These are phyloP conservation scores for Pteromalus puparum DNA, from an alignment of 1,140 invertebrate genomes.

Conservation along the genomic window DNA sequence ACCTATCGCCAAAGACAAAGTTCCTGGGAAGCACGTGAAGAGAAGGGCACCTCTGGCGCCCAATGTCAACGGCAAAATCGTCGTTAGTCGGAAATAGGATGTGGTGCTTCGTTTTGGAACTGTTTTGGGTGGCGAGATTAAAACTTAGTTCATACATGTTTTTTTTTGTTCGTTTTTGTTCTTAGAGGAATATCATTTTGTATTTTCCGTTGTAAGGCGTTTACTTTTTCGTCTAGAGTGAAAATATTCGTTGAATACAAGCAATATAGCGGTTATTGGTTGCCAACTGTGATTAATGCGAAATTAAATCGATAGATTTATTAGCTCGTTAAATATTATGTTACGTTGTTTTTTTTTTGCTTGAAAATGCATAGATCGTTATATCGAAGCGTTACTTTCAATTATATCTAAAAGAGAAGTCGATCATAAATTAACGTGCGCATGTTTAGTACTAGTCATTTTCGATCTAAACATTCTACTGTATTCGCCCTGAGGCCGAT, in stretches of 20 bases:
- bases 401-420: constrained; percentile 7
- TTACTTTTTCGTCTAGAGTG: neutral
- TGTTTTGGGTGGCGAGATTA: neutral
- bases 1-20: constrained; percentile 56
- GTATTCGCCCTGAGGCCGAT: neutral
- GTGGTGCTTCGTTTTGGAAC: neutral
- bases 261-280: constrained; percentile 3
- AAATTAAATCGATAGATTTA: neutral
- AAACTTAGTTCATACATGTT: neutral
- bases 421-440: constrained; percentile 36
- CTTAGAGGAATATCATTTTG: neutral
- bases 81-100: constrained; percentile 52
- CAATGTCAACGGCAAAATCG: constrained; percentile 57
- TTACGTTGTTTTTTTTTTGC: neutral
- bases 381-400: neutral
- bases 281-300: constrained; percentile 22
- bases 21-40: constrained; percentile 68
- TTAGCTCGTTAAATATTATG: neutral
- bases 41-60: constrained; percentile 67
- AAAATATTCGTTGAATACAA: neutral
- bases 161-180: neutral
- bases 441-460: constrained; percentile 64
- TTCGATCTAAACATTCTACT: constrained; percentile 29
- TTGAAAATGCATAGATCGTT: neutral
- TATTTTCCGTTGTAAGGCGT: neutral